phyloP scores from a whole-genome alignment of 2,113 vertebrate species.

The Brachypodius melanocephalos region DNA sequence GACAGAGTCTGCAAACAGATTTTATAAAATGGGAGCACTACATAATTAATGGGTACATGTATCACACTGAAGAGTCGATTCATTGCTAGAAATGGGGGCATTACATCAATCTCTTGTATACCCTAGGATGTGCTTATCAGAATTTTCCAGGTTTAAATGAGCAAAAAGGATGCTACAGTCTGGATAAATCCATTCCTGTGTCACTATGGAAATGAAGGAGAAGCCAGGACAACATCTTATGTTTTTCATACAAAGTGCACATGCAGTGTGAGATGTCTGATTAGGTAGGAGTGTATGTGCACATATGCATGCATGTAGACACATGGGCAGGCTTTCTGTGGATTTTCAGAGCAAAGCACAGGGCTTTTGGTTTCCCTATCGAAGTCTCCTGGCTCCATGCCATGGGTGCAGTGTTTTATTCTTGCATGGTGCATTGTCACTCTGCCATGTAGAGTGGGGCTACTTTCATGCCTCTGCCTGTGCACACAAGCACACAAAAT shows the following conservation, averaged over 20 bases:
- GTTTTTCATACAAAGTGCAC: neutral
- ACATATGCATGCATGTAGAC: neutral
- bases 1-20: neutral
- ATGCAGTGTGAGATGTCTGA: neutral
- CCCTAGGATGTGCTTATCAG: neutral
- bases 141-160: neutral
- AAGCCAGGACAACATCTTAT: neutral
- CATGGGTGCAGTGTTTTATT: neutral
- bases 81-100: neutral
- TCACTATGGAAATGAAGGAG: neutral
- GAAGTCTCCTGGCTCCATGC: neutral
- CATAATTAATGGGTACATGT: conserved; percentile 32
- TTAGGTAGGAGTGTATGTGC: neutral
- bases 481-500: neutral
- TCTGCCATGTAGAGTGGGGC: neutral
- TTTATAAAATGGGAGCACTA: conserved; percentile 24
- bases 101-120: neutral
- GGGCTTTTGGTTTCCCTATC: neutral
- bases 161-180: neutral
- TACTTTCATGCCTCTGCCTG: neutral
- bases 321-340: neutral
- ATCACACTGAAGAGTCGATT: conserved; percentile 1
- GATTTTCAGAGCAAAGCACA: neutral
- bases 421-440: neutral
- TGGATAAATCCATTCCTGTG: neutral